These are phyloP conservation scores for Microctenopoma stevenorrisi DNA, from an alignment of 2,797 vertebrate genomes.

Conservation along the genomic window DNA sequence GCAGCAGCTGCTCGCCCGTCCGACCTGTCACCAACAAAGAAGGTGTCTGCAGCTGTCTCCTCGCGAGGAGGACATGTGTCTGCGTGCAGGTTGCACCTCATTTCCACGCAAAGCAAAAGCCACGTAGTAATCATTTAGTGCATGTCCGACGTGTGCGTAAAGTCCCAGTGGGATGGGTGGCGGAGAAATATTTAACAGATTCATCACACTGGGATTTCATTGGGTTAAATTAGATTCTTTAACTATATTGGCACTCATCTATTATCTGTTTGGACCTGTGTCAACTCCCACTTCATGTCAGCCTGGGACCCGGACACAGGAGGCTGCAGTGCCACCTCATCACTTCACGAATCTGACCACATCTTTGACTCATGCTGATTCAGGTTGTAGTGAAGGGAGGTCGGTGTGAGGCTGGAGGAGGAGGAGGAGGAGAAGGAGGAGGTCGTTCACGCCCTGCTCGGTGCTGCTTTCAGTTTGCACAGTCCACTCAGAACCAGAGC, in stretches of 20 bases:
- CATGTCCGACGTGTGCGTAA: slow-evolving; percentile 14
- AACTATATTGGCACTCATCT: not conserved
- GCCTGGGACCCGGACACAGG: not conserved
- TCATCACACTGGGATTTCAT: not conserved
- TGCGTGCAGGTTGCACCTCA: not conserved
- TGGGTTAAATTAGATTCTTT: not conserved
- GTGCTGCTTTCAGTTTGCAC: slow-evolving; percentile 18
- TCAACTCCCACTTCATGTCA: not conserved
- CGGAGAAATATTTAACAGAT: slow-evolving; percentile 20
- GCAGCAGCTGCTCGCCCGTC: slow-evolving; percentile 62
- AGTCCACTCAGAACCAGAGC: slow-evolving; percentile 2
- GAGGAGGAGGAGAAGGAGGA: slow-evolving; percentile 2
- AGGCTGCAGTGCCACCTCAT: slow-evolving; percentile 41
- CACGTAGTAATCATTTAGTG: not conserved
- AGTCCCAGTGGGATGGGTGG: slow-evolving; percentile 37
- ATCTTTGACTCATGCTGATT: slow-evolving; percentile 53
- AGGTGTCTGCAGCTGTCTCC: slow-evolving; percentile 20
- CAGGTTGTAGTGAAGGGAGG: slow-evolving; percentile 17
- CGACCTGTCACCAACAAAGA: slow-evolving; percentile 76
- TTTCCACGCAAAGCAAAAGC: not conserved
- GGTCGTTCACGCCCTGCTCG: slow-evolving; percentile 8
- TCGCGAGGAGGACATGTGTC: not conserved
- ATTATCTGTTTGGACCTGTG: not conserved
- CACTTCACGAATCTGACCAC: slow-evolving; percentile 24
- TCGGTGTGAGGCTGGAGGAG: slow-evolving; percentile 15